Percentiles rank a stretch among this genome's conserved stretches.
Conservation (phyloP, 1,140 invertebrate genomes). For the Listronotus oregonensis region DNA sequence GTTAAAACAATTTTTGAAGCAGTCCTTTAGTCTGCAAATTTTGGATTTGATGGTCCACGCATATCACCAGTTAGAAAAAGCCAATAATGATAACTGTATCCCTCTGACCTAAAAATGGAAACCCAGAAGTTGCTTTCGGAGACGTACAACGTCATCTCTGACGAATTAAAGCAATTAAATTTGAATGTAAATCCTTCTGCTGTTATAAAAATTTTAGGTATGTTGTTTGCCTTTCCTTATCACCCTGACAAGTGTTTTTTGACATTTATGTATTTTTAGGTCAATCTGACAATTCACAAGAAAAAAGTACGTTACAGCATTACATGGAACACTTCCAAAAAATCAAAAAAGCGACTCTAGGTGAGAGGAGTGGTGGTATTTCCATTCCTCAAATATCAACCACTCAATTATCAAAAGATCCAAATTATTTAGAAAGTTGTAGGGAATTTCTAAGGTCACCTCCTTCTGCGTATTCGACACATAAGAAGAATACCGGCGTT, state of each 20-base stretch:
- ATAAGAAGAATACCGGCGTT: no score
- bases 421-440: no score
- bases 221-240: neutral
- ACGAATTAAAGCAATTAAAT: neutral
- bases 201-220: conserved; percentile 12
- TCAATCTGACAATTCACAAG: neutral
- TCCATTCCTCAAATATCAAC: no score
- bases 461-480: no score
- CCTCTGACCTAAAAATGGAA: neutral
- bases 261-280: neutral
- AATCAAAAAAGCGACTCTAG: neutral
- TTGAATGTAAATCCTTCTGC: neutral
- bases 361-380: no score
- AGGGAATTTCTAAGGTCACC: no score
- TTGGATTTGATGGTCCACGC: conserved; percentile 9
- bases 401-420: no score
- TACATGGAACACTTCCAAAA: neutral
- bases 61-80: neutral
- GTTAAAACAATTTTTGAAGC: neutral
- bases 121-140: neutral
- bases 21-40: neutral
- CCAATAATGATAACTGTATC: neutral
- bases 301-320: neutral
- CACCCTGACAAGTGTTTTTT: no score
- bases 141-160: neutral